phyloP scores from a whole-genome alignment of 35 echinoderm and acorn worm species.

The Stichopus chloronotus region DNA sequence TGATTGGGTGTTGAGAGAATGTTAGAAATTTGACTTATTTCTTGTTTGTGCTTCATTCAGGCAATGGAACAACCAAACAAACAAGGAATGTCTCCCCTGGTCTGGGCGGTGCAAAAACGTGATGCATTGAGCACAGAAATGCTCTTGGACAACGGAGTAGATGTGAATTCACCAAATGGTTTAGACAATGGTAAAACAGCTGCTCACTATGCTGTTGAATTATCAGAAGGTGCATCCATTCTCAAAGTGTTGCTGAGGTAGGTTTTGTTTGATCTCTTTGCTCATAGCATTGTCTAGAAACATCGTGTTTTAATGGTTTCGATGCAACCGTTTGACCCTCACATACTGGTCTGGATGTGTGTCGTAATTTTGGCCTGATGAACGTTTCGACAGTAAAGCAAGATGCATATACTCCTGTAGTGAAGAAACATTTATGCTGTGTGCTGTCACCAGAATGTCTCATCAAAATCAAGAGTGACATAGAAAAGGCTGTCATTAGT shows the following conservation, averaged over 20 bases:
- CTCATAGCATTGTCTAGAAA: no score
- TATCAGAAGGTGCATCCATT: not conserved
- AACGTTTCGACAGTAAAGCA: no score
- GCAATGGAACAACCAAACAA: conserved; percentile 13
- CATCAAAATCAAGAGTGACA: no score
- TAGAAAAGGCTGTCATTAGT: no score
- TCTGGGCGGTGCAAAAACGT: not conserved
- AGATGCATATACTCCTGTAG: no score
- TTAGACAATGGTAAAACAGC: conserved; percentile 21
- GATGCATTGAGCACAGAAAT: not conserved
- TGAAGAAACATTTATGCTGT: no score
- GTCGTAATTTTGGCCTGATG: no score
- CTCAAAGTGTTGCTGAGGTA: conserved; percentile 18
- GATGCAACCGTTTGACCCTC: no score
- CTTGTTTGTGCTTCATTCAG: not conserved
- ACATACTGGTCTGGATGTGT: no score
- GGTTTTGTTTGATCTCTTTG: not conserved
- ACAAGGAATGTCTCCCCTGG: conserved; percentile 1
- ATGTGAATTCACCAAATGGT: not conserved
- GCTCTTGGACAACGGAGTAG: conserved; percentile 1
- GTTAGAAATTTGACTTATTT: not conserved
- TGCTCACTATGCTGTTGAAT: conserved; percentile 19
- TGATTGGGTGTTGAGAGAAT: no score
- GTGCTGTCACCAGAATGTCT: no score
- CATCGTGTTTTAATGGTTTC: no score